A percentile compares a stretch with the other conserved stretches of the same genome.
These are phyloP conservation scores for Epistrophella euchroma DNA, from an alignment of 2,888 invertebrate genomes.

Conservation along the genomic window DNA sequence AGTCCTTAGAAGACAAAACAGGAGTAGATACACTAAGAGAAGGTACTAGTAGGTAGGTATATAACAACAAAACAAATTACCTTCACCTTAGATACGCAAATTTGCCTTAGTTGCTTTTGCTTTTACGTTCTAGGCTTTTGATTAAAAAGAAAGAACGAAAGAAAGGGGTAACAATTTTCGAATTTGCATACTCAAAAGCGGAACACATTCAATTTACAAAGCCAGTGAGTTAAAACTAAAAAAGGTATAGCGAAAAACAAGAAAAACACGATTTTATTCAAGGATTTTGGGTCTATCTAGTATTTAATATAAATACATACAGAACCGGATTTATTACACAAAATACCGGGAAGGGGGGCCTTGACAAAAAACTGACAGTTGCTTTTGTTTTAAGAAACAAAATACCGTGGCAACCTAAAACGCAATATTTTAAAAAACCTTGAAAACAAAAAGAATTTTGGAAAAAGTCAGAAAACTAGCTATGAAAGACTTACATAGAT, in stretches of 20 bases:
- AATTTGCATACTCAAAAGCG: slow-evolving; percentile 39
- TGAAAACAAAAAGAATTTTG: no score
- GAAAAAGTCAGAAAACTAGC: no score
- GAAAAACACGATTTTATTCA: neutral
- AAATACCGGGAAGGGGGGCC: neutral
- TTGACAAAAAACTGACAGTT: no score
- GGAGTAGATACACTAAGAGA: neutral
- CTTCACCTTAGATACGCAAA: slow-evolving; percentile 53
- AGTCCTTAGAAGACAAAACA: slow-evolving; percentile 38
- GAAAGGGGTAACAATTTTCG: slow-evolving; percentile 25
- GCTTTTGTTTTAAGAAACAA: no score
- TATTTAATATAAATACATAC: neutral
- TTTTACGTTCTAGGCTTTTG: slow-evolving; percentile 2
- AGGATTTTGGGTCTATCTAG: neutral
- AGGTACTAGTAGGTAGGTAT: neutral
- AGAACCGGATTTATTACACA: neutral
- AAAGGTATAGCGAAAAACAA: neutral
- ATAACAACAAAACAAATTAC: slow-evolving; percentile 51
- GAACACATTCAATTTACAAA: slow-evolving; percentile 46
- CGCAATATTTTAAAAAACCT: no score
- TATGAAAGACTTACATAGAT: no score
- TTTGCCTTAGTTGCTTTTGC: slow-evolving; percentile 20
- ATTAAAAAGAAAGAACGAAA: neutral
- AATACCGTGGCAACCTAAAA: no score
- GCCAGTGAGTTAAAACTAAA: slow-evolving; percentile 25